Evolutionary conservation across 2,113 vertebrate genomes (phyloP).

Genomic region (Isichthys henryi): DNA sequence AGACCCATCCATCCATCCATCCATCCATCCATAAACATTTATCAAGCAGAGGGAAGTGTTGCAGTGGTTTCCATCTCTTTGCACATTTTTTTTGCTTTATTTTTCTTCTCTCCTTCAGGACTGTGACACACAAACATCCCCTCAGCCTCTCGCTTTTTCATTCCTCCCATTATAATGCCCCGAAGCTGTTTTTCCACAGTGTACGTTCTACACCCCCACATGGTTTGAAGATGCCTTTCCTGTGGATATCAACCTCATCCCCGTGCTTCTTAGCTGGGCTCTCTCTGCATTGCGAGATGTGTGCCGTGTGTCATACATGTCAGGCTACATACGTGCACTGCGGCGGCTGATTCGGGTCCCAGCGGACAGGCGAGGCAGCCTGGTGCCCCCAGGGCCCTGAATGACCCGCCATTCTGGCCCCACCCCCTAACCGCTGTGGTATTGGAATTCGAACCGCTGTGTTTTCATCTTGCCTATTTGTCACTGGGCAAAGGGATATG

Average conservation of each 20-base stretch:
- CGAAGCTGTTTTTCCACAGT: neutral
- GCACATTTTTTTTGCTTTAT: neutral
- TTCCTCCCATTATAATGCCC: neutral
- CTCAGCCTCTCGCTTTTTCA: neutral
- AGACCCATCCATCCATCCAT: neutral
- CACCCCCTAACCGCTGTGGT: neutral
- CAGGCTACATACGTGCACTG: neutral
- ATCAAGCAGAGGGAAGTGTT: neutral
- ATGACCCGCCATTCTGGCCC: neutral
- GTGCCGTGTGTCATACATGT: neutral
- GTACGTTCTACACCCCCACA: neutral
- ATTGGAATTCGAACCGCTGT: neutral
- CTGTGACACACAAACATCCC: neutral
- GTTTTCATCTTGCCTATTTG: neutral
- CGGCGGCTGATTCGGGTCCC: neutral
- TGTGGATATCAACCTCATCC: neutral
- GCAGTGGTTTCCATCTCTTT: neutral
- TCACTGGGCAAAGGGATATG: no score
- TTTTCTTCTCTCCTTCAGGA: neutral
- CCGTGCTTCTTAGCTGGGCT: neutral
- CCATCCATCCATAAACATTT: neutral
- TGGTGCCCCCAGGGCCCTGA: neutral
- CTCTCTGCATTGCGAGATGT: neutral
- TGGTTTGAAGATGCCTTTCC: neutral
- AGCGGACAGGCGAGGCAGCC: neutral